Percentiles rank a stretch among this genome's conserved stretches.
phyloP scores from a whole-genome alignment of 2,888 invertebrate species.

The Microchrysa polita region DNA sequence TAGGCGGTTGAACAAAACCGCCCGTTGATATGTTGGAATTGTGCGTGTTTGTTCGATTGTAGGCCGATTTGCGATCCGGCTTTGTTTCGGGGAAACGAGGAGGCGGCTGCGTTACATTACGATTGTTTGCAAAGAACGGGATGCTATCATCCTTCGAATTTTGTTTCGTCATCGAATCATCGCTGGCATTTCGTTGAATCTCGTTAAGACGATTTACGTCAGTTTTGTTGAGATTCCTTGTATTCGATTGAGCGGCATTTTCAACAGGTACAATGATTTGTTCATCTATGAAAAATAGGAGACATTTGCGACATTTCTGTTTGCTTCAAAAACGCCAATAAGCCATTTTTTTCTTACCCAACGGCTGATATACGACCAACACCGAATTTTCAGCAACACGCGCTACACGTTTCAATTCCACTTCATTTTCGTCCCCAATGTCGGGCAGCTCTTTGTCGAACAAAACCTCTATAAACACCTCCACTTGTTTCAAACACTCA shows the following conservation, averaged over 20 bases:
- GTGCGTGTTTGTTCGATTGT: neutral
- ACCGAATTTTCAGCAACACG: slow-evolving; percentile 66
- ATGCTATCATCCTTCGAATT: neutral
- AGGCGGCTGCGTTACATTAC: neutral
- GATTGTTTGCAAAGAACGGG: neutral
- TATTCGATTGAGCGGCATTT: neutral
- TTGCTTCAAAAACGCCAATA: too few species aligned
- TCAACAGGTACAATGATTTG: neutral
- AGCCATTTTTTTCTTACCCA: too few species aligned
- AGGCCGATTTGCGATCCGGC: neutral
- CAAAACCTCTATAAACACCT: slow-evolving; percentile 78
- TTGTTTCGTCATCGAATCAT: neutral
- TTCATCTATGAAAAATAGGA: slow-evolving; percentile 17
- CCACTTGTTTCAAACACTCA: slow-evolving; percentile 67
- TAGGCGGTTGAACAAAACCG: too few species aligned
- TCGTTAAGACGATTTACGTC: neutral
- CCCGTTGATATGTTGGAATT: neutral
- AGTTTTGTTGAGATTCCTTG: neutral
- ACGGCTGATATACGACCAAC: slow-evolving; percentile 34
- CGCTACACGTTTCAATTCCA: slow-evolving; percentile 58
- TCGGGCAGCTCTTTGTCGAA: slow-evolving; percentile 82
- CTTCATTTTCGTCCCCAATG: slow-evolving; percentile 63
- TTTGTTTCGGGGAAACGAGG: neutral
- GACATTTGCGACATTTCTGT: too few species aligned
- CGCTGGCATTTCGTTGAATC: too few species aligned